Percentiles rank a stretch among this genome's conserved stretches.
These are phyloP conservation scores for Phylloscopus collybita DNA, from an alignment of 2,797 vertebrate genomes.

Conservation along the genomic window DNA sequence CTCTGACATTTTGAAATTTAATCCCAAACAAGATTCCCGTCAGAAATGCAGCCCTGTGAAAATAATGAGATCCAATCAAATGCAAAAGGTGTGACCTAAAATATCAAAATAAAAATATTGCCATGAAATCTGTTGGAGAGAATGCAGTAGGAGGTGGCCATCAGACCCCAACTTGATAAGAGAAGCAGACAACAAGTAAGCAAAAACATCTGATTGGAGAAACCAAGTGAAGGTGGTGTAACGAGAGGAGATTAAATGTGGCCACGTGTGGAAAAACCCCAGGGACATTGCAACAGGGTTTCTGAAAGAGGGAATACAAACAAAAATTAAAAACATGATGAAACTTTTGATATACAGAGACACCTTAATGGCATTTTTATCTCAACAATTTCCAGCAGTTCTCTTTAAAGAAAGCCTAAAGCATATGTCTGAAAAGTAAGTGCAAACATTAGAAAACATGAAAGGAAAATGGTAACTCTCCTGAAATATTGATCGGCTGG, in stretches of 20 bases:
- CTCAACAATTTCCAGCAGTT: neutral
- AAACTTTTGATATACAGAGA: neutral
- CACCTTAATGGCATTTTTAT: neutral
- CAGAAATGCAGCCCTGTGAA: neutral
- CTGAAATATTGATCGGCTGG: accelerated
- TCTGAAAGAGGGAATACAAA: neutral
- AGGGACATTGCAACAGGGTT: neutral
- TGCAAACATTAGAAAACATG: neutral
- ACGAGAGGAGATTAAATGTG: neutral
- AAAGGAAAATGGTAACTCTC: neutral
- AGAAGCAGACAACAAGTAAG: neutral
- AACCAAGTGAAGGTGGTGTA: neutral
- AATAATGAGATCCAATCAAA: conserved; percentile 17
- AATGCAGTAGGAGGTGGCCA: neutral
- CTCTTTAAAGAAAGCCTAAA: neutral
- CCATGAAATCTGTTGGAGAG: neutral
- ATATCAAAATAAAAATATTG: conserved; percentile 20
- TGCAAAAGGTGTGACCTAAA: conserved; percentile 24
- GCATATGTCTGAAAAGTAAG: neutral
- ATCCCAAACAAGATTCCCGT: neutral
- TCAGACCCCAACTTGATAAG: neutral
- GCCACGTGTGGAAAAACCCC: neutral
- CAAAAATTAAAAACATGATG: neutral
- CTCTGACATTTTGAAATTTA: conserved; percentile 28
- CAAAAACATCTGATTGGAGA: neutral